phyloP scores from a whole-genome alignment of 2,888 invertebrate species.

The Glyphotaelius pellucidus region DNA sequence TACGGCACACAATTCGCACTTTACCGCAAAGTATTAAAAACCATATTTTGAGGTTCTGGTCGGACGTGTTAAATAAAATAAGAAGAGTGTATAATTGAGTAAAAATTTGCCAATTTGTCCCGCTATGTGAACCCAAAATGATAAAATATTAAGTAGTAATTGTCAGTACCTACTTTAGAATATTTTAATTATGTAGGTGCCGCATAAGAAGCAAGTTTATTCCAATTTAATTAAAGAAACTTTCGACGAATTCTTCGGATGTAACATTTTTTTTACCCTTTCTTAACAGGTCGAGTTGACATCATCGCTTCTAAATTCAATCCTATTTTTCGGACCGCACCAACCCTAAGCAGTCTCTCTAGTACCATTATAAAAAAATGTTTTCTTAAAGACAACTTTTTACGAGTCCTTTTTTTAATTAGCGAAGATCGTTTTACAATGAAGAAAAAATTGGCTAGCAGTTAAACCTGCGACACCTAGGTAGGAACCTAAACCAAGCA shows the following conservation, averaged over 20 bases:
- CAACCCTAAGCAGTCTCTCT: neutral
- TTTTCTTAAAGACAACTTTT: no score
- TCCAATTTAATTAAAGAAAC: neutral
- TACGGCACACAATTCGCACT: neutral
- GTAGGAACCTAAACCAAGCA: no score
- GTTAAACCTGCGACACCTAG: no score
- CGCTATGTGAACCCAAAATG: neutral
- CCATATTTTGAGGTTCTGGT: neutral
- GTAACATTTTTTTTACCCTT: neutral
- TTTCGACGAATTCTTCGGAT: neutral
- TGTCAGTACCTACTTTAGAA: no score
- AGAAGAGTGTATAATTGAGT: neutral
- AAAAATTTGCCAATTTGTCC: neutral
- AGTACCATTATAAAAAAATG: no score
- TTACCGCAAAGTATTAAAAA: neutral
- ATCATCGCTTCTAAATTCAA: neutral
- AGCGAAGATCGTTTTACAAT: no score
- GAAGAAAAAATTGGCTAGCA: no score
- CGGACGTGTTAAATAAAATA: neutral
- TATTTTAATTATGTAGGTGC: no score
- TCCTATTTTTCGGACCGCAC: neutral
- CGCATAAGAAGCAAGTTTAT: no score
- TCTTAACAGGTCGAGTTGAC: neutral
- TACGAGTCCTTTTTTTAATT: no score
- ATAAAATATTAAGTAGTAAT: neutral